Base-by-base conservation (phyloP, 2,797 vertebrate genomes). In the Leucoraja ocellata region DNA sequence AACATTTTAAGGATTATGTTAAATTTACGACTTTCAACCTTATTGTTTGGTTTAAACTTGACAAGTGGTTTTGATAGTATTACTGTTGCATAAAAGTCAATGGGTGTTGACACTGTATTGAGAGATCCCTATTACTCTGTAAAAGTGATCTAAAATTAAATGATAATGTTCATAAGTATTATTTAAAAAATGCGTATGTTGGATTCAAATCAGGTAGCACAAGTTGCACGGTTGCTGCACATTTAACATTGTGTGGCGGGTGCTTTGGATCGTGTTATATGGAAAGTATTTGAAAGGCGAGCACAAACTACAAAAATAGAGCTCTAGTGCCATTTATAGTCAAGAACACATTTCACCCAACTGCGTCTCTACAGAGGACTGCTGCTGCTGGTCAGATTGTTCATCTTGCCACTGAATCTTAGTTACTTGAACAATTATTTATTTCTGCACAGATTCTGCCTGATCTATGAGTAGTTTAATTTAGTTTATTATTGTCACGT, bases 181-280 rank as follows among this genome's bases (percentile, higher is more conserved):
- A 73, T 58, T 91, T 80, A 14, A 76, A 68, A 68, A 63, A 68
- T 68, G n/a, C 63, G n/a, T 46, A 13, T 13, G 68, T 58, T 11
- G 54, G 71, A 92, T 92, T 92, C 90, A 25, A 54, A 92, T 92
- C 90, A 76, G 2, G 4, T 13, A 74, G 90, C 36, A 46, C 90
- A 91, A 10, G 36, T 74, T 54, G 13, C 16, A 76, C 28, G n/a
- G 71, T 76, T 92, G 71, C 73, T 76, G 46, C 16, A 28, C 32
- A 58, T 92, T 92, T 6, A 13, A 92, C 1, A 92, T 28, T 25
- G 90, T 39, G 1, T 58, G 2, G 73, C 90, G 46, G 90, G 90
- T 92, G 73, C 1, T 16, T 28, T 23, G 90, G 73, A 92, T 92
- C 71, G 28, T 92, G 25, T 73, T 58, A 28, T 46, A 76, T 25